Evolutionary conservation across 2,797 vertebrate genomes (phyloP).

Genomic region (Neosilurus mollespiculum): DNA sequence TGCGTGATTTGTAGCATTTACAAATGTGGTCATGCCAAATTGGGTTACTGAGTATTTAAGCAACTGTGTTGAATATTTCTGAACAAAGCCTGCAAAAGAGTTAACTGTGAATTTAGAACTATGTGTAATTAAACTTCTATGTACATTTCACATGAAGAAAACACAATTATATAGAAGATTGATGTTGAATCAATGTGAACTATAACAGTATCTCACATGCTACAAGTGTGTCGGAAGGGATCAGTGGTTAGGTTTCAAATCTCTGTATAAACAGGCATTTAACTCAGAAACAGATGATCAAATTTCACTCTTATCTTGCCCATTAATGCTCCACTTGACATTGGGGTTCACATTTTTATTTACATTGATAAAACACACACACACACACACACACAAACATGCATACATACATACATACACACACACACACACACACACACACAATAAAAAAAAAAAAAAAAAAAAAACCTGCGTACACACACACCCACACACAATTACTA

Average conservation of each 20-base stretch:
- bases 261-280: constrained; percentile 19
- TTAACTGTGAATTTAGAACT: not conserved
- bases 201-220: not conserved
- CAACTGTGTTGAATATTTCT: not conserved
- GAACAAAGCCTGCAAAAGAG: not conserved
- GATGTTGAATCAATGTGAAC: not conserved
- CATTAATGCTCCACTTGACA: constrained; percentile 29
- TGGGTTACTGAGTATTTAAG: not conserved
- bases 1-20: constrained; percentile 1
- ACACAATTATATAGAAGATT: not conserved
- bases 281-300: constrained; percentile 9
- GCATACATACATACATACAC: not conserved
- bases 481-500: not conserved
- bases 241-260: not conserved
- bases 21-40: not conserved
- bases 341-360: constrained; percentile 13
- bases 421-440: no score
- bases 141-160: not conserved
- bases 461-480: no score
- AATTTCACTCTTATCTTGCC: constrained; percentile 16
- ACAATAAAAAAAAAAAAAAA: not conserved
- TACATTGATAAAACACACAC: not conserved
- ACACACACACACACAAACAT: not conserved
- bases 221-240: not conserved
- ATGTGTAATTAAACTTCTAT: not conserved